phyloP scores from a whole-genome alignment of 1,140 invertebrate genomes.

The Macrostomum lignano region DNA sequence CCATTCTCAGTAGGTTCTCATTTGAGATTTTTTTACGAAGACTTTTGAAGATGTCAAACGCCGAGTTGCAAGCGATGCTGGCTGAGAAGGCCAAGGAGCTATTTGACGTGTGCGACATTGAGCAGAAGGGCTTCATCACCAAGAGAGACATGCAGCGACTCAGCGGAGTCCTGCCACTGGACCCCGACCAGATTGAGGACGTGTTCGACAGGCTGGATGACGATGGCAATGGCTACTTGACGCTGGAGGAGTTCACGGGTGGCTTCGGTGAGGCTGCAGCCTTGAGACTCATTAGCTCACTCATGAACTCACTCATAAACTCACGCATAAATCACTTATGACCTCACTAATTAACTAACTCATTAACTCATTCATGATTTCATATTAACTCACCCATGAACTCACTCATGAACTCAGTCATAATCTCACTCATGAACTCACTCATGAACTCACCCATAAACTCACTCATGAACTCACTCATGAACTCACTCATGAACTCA shows the following conservation, averaged over 20 bases:
- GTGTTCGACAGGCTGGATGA: constrained; percentile 33
- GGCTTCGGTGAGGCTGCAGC: constrained; percentile 30
- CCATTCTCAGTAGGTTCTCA: too few species aligned
- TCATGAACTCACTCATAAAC: too few species aligned
- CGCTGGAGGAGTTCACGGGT: constrained; percentile 32
- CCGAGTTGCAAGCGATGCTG: constrained; percentile 13
- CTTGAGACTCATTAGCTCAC: too few species aligned
- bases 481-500: too few species aligned
- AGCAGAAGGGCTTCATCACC: constrained; percentile 28
- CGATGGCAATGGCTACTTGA: constrained; percentile 31
- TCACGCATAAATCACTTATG: too few species aligned
- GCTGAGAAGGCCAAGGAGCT: constrained; percentile 23
- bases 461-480: too few species aligned
- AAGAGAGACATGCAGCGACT: constrained; percentile 30
- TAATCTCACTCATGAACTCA: too few species aligned
- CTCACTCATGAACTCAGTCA: too few species aligned
- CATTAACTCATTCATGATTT: too few species aligned
- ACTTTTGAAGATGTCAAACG: neutral
- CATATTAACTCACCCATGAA: too few species aligned
- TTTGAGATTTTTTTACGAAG: neutral
- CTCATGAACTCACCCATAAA: too few species aligned
- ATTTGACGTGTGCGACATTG: constrained; percentile 26
- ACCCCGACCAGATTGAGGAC: constrained; percentile 31
- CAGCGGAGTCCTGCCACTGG: constrained; percentile 24
- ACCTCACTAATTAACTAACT: too few species aligned